Percentiles rank a stretch among this genome's conserved stretches.
Conservation (phyloP, 2,113 vertebrate genomes). For the Cebus imitator region DNA sequence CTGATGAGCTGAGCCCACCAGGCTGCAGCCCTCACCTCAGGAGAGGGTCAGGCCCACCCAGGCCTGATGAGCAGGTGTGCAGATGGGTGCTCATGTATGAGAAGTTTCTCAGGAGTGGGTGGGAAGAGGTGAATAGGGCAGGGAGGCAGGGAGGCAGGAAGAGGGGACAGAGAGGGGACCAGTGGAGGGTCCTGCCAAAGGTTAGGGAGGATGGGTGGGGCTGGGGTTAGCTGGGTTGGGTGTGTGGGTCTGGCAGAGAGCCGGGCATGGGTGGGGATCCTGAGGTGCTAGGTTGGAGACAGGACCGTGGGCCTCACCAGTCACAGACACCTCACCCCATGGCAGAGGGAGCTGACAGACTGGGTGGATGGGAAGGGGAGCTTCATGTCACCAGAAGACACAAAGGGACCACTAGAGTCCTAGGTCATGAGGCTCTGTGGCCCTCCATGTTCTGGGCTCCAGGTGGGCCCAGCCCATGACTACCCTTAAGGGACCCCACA, state of each 20-base stretch:
- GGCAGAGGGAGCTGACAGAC: no score
- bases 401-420: no score
- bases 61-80: background rate
- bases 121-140: background rate
- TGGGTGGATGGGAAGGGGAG: background rate
- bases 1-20: background rate
- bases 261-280: background rate
- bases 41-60: background rate
- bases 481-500: background rate
- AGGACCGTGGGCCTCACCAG: background rate
- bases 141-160: background rate
- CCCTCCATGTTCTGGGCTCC: background rate
- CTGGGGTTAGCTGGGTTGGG: background rate
- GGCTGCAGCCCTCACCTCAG: background rate
- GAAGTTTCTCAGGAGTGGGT: background rate
- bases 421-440: background rate
- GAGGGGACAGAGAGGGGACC: accelerated
- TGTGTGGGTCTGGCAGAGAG: background rate
- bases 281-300: background rate
- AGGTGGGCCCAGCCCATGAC: background rate
- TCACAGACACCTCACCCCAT: background rate
- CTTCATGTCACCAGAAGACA: background rate
- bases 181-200: background rate
- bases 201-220: background rate
- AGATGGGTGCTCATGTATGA: no score